Base-by-base conservation (phyloP, 1,140 invertebrate genomes). In the Halictus rubicundus region DNA sequence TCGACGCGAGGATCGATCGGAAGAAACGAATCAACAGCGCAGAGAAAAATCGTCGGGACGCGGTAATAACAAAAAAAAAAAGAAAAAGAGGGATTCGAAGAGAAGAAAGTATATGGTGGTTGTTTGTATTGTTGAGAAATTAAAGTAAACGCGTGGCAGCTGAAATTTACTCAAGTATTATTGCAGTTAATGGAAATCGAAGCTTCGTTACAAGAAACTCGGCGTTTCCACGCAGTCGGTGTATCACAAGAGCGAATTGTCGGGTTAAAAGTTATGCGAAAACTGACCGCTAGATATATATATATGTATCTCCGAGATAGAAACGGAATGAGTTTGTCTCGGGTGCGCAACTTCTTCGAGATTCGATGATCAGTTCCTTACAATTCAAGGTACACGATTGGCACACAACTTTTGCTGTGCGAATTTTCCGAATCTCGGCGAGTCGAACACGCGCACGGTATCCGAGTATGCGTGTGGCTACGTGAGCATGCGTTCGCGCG, bases 131-230 rank as follows among this genome's bases (percentile, higher is more conserved):
- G 5, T 46, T 7, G 49, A 46, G n/a, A 71, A 54, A 78, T 71
- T 42, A 49, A 78, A 63, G 42, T 52, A 21, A n/a, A 52, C 14
- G 5, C 49, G 49, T 25, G 54, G 52, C 68, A 78, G 42, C 32
- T 71, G 75, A 37, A 78, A 78, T 78, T 78, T 69, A 63, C 75
- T 71, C 63, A 39, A 63, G 32, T 71, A 68, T 78, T 71, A 71
- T 78, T 71, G 75, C 75, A 39, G 68, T 71, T 71, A 71, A 78
- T 71, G 68, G 75, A 71, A 5, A n/a, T n/a, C 54, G 42, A 71
- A 78, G 75, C 75, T 63, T 78, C 59, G 23, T 2, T 69, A 70
- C 68, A 77, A 70, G 68, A 63, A 71, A 19, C n/a, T 42, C 59
- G 39, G 59, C n/a, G n/a, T n/a, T 3, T 52, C 16, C 32, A 49